Evolutionary conservation across 2,888 invertebrate species (phyloP), one percentile per base, ranked within the genome.

Genomic region (Teleiodes luculella): DNA sequence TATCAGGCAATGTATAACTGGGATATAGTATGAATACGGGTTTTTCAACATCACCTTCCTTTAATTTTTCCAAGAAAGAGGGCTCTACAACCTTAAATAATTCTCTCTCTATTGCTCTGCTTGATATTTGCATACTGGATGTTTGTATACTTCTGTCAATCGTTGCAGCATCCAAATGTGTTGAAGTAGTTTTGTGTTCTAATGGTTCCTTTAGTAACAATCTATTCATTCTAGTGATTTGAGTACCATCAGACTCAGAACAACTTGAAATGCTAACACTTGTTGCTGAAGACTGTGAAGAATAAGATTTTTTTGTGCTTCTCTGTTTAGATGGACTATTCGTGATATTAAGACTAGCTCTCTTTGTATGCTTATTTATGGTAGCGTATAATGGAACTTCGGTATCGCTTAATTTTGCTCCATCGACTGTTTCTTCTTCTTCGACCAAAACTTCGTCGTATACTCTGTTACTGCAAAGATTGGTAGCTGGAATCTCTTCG

Each of bases 11-110:
- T 6, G 97, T 94, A 72, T 97, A 97, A 80, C 95, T 97, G 28
- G 97, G 97, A 83, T 97, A 97, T 61, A 97, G 92, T 41, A 97
- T 95, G 79, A 96, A 97, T 1, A 97, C 95, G 3, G 96, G 96
- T 69, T 94, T 95, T 68, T 93, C 80, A 74, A 90, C 91, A 62
- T 91, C 92, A 6, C 91, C 92, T 74, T 92, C 83, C 72, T 92
- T 94, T 13, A 94, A 78, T 76, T 94, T 94, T 64, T 92, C 92
- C 58, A 94, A 80, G 71, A 94, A 94, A 11, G 94, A 94, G 31
- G 93, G 92, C 67, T 94, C 94, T 13, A 94, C 90, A 39, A 94
- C 85, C 70, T 93, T 92, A 52, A 92, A 84, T 10, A 91, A 70
- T 62, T 92, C 92, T 70, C 77, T 82, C 67, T 91, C 68, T 57